phyloP scores from a whole-genome alignment of 2,888 invertebrate genomes.

The Cheilosia scutellata region DNA sequence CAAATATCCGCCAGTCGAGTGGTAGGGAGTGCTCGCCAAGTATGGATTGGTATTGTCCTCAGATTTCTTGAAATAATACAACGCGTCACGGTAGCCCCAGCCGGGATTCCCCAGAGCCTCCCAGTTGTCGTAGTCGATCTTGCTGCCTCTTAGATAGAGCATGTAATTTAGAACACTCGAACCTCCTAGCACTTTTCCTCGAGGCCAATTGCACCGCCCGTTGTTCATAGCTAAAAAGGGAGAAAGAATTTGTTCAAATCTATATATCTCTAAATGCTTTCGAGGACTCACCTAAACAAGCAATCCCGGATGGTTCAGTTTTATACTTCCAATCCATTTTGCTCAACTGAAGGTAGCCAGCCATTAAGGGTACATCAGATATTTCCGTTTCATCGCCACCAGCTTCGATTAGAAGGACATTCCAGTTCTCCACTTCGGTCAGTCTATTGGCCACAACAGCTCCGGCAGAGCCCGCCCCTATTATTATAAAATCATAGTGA shows the following conservation, averaged over 20 bases:
- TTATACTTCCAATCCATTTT: constrained; percentile 97
- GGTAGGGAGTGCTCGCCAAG: constrained; percentile 91
- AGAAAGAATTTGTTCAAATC: background rate
- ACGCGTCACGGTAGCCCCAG: constrained; percentile 92
- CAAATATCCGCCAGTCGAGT: constrained; percentile 91
- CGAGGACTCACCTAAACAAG: constrained; percentile 89
- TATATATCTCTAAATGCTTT: background rate
- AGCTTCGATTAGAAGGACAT: constrained; percentile 92
- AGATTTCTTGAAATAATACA: constrained; percentile 95
- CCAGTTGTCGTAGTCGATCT: constrained; percentile 95
- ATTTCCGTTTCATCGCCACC: constrained; percentile 96
- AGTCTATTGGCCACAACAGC: constrained; percentile 93
- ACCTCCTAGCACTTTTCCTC: constrained; percentile 96
- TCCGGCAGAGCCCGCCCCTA: constrained; percentile 95
- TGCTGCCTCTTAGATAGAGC: constrained; percentile 95
- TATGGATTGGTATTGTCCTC: constrained; percentile 96
- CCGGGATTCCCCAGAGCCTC: constrained; percentile 93
- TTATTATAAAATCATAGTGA: constrained; percentile 92
- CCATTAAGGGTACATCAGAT: constrained; percentile 94
- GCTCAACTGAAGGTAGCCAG: constrained; percentile 93
- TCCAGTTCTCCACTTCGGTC: constrained; percentile 92
- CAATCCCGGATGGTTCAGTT: constrained; percentile 93
- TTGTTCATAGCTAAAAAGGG: constrained; percentile 89
- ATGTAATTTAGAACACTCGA: constrained; percentile 96
- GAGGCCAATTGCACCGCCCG: constrained; percentile 94